Conservation (phyloP, 2,888 invertebrate species). For the Neria commutata region DNA sequence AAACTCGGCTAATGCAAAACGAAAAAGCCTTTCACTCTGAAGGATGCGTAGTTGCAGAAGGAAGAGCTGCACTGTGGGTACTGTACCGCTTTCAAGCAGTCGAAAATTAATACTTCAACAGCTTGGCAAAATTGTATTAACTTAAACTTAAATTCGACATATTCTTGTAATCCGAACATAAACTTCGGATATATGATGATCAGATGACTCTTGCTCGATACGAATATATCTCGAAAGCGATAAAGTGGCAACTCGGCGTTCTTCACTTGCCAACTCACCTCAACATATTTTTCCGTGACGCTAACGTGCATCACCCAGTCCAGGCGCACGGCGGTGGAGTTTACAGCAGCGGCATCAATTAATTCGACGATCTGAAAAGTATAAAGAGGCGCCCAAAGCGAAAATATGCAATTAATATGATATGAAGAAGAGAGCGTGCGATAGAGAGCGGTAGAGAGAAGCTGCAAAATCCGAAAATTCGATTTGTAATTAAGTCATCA, state of each 20-base stretch:
- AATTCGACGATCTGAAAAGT: slow-evolving; percentile 72
- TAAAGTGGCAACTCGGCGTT: background rate
- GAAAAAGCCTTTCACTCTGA: too few species aligned
- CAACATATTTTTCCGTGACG: slow-evolving; percentile 60
- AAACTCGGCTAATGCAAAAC: too few species aligned
- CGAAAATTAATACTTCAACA: too few species aligned
- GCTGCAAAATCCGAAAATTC: too few species aligned
- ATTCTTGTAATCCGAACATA: background rate
- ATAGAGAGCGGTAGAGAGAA: background rate
- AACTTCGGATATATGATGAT: too few species aligned
- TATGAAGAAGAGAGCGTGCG: slow-evolving; percentile 1
- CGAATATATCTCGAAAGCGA: background rate
- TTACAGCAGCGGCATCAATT: slow-evolving; percentile 65
- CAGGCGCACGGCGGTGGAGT: slow-evolving; percentile 65
- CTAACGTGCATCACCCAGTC: slow-evolving; percentile 64
- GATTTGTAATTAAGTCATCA: too few species aligned
- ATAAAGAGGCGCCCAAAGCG: background rate
- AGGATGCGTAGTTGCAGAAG: too few species aligned
- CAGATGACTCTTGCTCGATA: too few species aligned
- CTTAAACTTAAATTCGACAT: too few species aligned
- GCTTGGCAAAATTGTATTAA: too few species aligned
- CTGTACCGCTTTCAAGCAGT: too few species aligned
- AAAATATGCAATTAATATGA: background rate
- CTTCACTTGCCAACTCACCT: slow-evolving; percentile 46
- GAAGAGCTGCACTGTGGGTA: too few species aligned